These are phyloP conservation scores for Rhincodon typus DNA, from an alignment of 2,797 vertebrate species.

Conservation along the genomic window DNA sequence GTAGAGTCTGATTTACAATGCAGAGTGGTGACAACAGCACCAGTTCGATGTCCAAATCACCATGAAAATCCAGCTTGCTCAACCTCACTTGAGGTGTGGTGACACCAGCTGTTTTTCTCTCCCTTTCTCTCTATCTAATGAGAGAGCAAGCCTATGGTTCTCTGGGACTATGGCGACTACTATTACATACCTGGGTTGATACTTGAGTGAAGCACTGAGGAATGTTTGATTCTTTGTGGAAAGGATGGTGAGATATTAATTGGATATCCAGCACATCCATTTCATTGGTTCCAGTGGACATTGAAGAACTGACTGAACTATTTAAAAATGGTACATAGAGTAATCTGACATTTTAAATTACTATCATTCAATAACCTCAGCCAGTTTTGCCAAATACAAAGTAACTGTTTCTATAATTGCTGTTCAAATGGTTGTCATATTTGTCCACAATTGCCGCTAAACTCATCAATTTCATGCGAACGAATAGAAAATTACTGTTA, in stretches of 20 bases:
- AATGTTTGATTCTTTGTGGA: background rate
- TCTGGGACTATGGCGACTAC: too few species aligned
- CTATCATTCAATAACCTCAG: background rate
- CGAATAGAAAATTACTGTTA: background rate
- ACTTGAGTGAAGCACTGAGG: background rate
- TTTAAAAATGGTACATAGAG: background rate
- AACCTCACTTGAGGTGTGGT: too few species aligned
- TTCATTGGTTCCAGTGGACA: background rate
- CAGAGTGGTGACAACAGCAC: too few species aligned
- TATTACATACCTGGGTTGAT: background rate
- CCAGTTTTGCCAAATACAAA: background rate
- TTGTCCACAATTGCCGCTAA: background rate
- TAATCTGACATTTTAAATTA: background rate
- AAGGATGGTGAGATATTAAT: background rate
- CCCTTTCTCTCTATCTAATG: too few species aligned
- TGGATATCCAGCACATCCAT: background rate
- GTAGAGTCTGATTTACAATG: too few species aligned
- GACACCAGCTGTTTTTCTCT: too few species aligned
- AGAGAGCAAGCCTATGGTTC: too few species aligned
- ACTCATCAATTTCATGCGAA: background rate
- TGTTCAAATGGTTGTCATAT: background rate
- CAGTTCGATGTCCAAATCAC: too few species aligned
- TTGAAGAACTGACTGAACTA: background rate
- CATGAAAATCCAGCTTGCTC: too few species aligned
- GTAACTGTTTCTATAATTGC: background rate